Conservation (phyloP, 1,140 invertebrate species). For the Drosophila bocqueti region DNA sequence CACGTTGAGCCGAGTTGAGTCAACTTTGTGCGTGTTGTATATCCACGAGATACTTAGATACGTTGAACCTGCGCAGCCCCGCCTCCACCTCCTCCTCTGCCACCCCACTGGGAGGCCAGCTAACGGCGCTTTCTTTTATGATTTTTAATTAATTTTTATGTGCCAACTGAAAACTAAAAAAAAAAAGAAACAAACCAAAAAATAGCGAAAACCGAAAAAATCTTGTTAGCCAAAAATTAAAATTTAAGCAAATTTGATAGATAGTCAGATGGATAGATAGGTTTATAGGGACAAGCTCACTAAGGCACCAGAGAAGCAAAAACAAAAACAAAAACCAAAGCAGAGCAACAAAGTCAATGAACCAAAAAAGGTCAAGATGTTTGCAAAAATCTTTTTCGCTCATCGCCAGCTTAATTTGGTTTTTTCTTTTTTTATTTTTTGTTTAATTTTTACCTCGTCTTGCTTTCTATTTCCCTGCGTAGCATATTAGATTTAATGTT, state of each 20-base stretch:
- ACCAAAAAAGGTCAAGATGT: slow-evolving; percentile 75
- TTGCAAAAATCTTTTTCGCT: slow-evolving; percentile 53
- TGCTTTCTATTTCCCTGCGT: slow-evolving; percentile 49
- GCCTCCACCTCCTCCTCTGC: neutral
- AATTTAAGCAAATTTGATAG: slow-evolving; percentile 73
- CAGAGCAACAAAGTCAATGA: slow-evolving; percentile 59
- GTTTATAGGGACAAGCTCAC: slow-evolving; percentile 24
- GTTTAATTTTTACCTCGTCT: slow-evolving; percentile 31
- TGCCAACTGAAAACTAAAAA: slow-evolving; percentile 22
- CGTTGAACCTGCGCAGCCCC: slow-evolving; percentile 57
- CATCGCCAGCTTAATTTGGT: slow-evolving; percentile 40
- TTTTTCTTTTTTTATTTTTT: slow-evolving; percentile 20
- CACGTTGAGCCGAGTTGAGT: slow-evolving; percentile 52
- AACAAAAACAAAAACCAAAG: neutral
- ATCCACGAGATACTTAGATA: slow-evolving; percentile 71
- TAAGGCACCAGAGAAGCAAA: slow-evolving; percentile 11
- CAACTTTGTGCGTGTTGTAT: slow-evolving; percentile 71
- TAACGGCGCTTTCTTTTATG: slow-evolving; percentile 71
- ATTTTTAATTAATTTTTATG: slow-evolving; percentile 76
- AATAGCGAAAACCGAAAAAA: slow-evolving; percentile 31
- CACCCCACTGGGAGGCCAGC: slow-evolving; percentile 26
- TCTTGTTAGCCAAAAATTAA: slow-evolving; percentile 62
- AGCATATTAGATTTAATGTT: slow-evolving; percentile 56
- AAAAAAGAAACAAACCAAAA: neutral
- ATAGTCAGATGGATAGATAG: slow-evolving; percentile 61